Percentiles rank a stretch among this genome's conserved stretches.
Evolutionary conservation across 2,888 invertebrate genomes (phyloP).

Genomic region (Netelia melanura): DNA sequence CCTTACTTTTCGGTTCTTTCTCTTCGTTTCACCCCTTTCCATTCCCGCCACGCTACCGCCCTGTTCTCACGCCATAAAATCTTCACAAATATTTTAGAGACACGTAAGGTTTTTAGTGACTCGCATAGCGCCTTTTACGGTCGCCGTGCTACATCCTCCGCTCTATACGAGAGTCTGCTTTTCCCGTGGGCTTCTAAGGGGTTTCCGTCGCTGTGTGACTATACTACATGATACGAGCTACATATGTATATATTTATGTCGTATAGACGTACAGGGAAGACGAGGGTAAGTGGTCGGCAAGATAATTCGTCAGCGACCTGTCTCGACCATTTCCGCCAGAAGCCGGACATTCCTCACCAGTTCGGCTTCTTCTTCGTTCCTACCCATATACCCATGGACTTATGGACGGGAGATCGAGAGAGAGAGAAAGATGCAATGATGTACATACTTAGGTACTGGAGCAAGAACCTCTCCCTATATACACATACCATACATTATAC

Average conservation of each 20-base stretch:
- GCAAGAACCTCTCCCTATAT: conserved; percentile 27
- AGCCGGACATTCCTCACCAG: conserved; percentile 71
- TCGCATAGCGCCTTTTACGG: conserved; percentile 65
- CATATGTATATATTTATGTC: conserved; percentile 42
- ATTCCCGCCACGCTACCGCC: neutral
- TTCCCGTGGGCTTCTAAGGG: conserved; percentile 55
- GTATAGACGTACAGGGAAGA: conserved; percentile 41
- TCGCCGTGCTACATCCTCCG: conserved; percentile 36
- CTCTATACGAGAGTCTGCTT: conserved; percentile 52
- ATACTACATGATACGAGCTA: neutral
- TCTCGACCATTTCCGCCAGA: conserved; percentile 71
- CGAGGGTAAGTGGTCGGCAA: conserved; percentile 70
- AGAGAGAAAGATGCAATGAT: neutral
- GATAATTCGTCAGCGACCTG: conserved; percentile 73
- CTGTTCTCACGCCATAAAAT: conserved; percentile 69
- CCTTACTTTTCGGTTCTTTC: conserved; percentile 32
- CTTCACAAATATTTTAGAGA: conserved; percentile 69
- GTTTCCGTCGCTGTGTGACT: neutral
- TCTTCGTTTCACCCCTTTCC: conserved; percentile 3
- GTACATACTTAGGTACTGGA: neutral
- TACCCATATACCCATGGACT: conserved; percentile 20
- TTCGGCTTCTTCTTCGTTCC: conserved; percentile 51
- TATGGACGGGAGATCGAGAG: conserved; percentile 35
- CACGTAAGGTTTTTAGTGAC: conserved; percentile 67
- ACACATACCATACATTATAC: conserved; percentile 24